Base-by-base conservation (phyloP, 2,113 vertebrate species). In the Lepus americanus region DNA sequence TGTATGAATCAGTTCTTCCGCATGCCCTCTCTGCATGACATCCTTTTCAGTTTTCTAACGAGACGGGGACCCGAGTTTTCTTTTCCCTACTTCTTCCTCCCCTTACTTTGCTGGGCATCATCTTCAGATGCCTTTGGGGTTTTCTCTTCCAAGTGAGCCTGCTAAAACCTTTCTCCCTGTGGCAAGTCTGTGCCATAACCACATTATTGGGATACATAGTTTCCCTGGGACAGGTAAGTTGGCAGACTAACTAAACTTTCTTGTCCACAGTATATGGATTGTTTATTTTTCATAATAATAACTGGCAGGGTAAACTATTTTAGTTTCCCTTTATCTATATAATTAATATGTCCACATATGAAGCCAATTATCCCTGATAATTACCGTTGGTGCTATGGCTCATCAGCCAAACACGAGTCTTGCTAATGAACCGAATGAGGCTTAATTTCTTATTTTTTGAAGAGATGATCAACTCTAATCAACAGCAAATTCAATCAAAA, bases 401-500 rank as follows among this genome's bases (percentile, higher is more conserved):
- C 94, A 94, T 97, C 97, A 97, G 95, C 90, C 79, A 94, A 98
- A 97, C 69, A 93, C 73, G 92, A 97, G 93, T 96, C 97, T 97
- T 94, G 72, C 69, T 96, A 97, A 98, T 95, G 93, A 98, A 97
- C 97, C 59, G 82, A 98, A 95, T 96, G 96, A 97, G 97, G 97
- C 93, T 87, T 97, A 97, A 98, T 98, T 98, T 98, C 97, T 97
- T 98, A 96, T 97, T 98, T 96, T 98, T 98, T 92, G 96, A 98
- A 98, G 92, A 94, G 88, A 92, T 83, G 96, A 98, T 98, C 96
- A 97, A 97, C 97, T 97, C 77, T 98, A 98, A 98, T 98, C 97
- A 98, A 95, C 90, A 97, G 90, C 81, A 98, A 98, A 98, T 98
- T 98, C 97, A 98, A 97, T 98, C 97, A 97, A 96, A 98, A 98